These are phyloP conservation scores for Aradophagus sp. DNA, from an alignment of 1,140 invertebrate genomes.

Conservation along the genomic window DNA sequence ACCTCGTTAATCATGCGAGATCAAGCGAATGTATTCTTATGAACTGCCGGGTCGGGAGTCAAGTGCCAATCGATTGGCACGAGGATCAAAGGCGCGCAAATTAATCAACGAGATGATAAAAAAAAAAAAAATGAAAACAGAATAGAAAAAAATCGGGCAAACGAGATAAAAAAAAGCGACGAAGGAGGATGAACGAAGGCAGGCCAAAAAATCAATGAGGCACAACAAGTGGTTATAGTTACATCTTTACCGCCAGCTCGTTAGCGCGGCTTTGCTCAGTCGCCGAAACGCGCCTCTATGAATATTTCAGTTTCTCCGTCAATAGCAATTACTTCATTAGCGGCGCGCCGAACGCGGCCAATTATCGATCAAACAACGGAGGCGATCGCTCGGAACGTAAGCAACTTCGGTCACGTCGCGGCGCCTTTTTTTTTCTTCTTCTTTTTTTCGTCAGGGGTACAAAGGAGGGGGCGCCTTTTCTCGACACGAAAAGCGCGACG, in stretches of 20 bases:
- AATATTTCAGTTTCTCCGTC: conserved; percentile 26
- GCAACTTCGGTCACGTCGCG: conserved; percentile 16
- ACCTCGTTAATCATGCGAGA: conserved; percentile 34
- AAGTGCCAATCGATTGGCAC: conserved; percentile 28
- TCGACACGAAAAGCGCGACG: conserved; percentile 37
- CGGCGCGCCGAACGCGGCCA: conserved; percentile 14
- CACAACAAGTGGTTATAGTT: conserved; percentile 61
- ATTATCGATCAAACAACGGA: conserved; percentile 45
- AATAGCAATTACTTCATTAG: conserved; percentile 46
- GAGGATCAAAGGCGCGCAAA: background rate
- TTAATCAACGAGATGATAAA: no score
- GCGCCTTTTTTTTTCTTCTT: background rate
- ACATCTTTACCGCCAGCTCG: conserved; percentile 32
- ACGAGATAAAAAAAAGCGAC: no score
- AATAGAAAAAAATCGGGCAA: no score
- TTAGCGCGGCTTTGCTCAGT: conserved; percentile 24
- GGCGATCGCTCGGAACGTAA: conserved; percentile 30
- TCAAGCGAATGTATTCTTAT: conserved; percentile 23
- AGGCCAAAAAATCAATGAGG: conserved; percentile 50
- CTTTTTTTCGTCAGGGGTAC: background rate
- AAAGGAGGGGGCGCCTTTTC: conserved; percentile 7
- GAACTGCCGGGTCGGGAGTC: conserved; percentile 14
- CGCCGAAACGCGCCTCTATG: conserved; percentile 20
- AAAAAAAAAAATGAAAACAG: no score
- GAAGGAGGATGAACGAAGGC: no score